These are phyloP conservation scores for Melolontha melolontha DNA, from an alignment of 2,888 invertebrate species.

Conservation along the genomic window DNA sequence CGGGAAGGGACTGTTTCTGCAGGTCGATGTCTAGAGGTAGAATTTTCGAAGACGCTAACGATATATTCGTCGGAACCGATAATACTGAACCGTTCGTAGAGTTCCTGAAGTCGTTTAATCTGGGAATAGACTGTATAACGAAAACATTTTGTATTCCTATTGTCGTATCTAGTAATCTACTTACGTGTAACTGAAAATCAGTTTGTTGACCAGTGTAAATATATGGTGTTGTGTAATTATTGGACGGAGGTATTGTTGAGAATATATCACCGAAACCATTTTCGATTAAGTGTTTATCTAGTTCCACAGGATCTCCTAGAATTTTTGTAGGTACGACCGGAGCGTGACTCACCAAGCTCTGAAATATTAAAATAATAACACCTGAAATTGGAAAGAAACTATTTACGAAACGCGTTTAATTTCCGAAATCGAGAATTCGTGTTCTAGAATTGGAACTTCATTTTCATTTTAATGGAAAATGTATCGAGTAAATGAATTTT, in stretches of 20 bases:
- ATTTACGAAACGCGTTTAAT: neutral
- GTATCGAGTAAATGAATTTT: too few species aligned
- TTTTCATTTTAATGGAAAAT: too few species aligned
- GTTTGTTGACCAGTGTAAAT: slow-evolving; percentile 67
- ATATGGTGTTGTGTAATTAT: slow-evolving; percentile 59
- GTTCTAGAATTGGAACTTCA: neutral
- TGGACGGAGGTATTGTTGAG: slow-evolving; percentile 57
- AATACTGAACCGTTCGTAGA: slow-evolving; percentile 35
- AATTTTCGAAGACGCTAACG: slow-evolving; percentile 51
- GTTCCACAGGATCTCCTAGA: slow-evolving; percentile 85
- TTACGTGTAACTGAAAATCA: slow-evolving; percentile 69
- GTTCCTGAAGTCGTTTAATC: slow-evolving; percentile 40
- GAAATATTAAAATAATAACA: slow-evolving; percentile 4
- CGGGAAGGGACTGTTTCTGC: slow-evolving; percentile 78
- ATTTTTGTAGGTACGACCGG: slow-evolving; percentile 88
- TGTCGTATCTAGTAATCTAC: slow-evolving; percentile 49
- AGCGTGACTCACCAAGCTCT: slow-evolving; percentile 72
- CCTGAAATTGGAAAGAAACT: neutral
- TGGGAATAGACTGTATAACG: slow-evolving; percentile 43
- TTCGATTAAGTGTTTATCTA: slow-evolving; percentile 79
- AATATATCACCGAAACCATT: slow-evolving; percentile 67
- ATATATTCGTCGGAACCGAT: slow-evolving; percentile 30
- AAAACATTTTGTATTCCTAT: neutral
- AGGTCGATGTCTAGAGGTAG: slow-evolving; percentile 69
- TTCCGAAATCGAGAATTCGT: neutral